A percentile compares a stretch with the other conserved stretches of the same genome.
Conservation (phyloP, 1,140 invertebrate species). For the Coptotermes formosanus region DNA sequence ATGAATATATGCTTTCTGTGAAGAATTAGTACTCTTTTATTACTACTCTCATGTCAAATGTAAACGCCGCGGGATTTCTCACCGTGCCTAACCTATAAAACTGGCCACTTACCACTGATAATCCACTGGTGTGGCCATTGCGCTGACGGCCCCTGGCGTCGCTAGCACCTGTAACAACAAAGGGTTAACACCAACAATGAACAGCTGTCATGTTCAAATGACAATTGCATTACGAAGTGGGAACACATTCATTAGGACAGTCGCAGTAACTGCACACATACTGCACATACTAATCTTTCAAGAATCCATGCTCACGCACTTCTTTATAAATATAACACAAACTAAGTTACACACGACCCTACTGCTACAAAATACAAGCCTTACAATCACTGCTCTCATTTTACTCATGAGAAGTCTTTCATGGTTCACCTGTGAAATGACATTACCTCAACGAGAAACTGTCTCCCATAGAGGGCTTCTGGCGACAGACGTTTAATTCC, state of each 20-base stretch:
- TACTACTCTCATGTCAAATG: background rate
- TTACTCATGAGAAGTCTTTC: slow-evolving; percentile 5
- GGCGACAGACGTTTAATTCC: background rate
- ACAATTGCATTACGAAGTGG: no score
- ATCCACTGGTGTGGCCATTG: slow-evolving; percentile 50
- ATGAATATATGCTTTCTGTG: background rate
- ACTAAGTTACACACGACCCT: background rate
- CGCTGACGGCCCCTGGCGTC: slow-evolving; percentile 29
- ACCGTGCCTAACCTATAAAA: background rate
- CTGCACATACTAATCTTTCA: background rate
- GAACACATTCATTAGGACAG: background rate
- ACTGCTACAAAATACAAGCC: slow-evolving; percentile 3
- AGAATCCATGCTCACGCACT: background rate
- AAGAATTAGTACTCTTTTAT: background rate
- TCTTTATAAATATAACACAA: background rate
- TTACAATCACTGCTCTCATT: slow-evolving; percentile 28
- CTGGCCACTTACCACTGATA: slow-evolving; percentile 50
- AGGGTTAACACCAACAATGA: background rate
- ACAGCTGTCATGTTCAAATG: slow-evolving; percentile 21
- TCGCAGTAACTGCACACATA: background rate
- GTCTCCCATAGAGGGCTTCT: background rate
- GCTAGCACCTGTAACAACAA: slow-evolving; percentile 31
- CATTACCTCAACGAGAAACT: slow-evolving; percentile 15
- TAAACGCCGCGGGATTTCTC: background rate
- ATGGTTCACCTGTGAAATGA: background rate